Evolutionary conservation across 2,113 vertebrate species (phyloP).

Genomic region (Penelope pileata): DNA sequence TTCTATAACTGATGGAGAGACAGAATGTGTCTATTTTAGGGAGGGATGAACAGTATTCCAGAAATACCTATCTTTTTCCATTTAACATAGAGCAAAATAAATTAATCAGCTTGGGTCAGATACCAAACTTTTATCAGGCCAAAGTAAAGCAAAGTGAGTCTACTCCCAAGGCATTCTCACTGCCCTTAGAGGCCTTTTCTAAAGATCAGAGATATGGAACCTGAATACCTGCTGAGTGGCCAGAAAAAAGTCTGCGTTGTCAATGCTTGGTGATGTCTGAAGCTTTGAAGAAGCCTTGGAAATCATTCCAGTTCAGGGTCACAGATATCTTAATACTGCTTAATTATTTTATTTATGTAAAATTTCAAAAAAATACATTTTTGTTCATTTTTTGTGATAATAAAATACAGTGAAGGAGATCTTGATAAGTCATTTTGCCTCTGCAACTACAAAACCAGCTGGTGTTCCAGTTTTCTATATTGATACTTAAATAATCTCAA

Average conservation of each 20-base stretch:
- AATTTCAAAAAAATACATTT: neutral
- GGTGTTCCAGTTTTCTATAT: neutral
- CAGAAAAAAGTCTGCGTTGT: neutral
- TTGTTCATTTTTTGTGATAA: neutral
- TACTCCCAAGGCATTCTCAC: neutral
- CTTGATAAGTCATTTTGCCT: neutral
- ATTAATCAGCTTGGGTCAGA: neutral
- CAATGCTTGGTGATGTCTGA: rapidly evolving
- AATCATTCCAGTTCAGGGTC: neutral
- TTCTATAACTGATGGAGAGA: neutral
- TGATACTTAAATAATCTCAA: neutral
- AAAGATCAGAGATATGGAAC: neutral
- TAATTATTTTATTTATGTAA: neutral
- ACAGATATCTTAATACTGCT: neutral
- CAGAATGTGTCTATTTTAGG: neutral
- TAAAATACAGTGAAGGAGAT: neutral
- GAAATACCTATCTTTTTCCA: neutral
- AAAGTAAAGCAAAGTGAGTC: neutral
- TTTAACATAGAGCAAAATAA: neutral
- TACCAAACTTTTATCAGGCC: neutral
- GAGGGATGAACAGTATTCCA: neutral
- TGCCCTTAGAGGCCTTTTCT: neutral
- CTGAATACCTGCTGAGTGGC: neutral
- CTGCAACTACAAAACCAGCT: neutral
- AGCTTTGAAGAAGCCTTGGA: neutral